Percentiles rank a stretch among this genome's conserved stretches.
Evolutionary conservation across 2,113 vertebrate genomes (phyloP).

Genomic region (Gorilla gorilla): DNA sequence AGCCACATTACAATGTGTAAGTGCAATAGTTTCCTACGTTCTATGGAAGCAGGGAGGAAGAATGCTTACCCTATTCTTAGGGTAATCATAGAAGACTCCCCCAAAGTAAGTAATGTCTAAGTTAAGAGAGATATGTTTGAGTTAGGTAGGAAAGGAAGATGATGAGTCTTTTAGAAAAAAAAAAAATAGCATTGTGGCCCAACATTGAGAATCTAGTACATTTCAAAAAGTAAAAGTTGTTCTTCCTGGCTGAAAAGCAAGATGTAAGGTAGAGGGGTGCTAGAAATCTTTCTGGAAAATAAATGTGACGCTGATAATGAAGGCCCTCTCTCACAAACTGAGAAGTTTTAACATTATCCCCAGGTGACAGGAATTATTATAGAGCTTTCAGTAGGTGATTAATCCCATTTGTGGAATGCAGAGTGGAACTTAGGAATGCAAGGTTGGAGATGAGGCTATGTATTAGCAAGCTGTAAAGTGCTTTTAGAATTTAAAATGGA

Average conservation of each 20-base stretch:
- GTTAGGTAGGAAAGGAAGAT: neutral
- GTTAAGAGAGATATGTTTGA: neutral
- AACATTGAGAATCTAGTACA: neutral
- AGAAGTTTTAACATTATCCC: neutral
- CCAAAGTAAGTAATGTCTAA: neutral
- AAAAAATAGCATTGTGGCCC: neutral
- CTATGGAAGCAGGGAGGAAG: neutral
- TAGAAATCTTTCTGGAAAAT: neutral
- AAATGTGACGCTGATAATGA: accelerated
- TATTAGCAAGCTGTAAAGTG: neutral
- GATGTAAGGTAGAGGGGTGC: neutral
- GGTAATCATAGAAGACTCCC: neutral
- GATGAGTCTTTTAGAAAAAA: neutral
- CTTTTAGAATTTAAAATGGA: too few relatives aligned
- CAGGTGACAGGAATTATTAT: neutral
- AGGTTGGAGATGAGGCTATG: neutral
- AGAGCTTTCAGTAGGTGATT: neutral
- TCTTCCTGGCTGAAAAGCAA: neutral
- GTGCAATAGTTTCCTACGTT: neutral
- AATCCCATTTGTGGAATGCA: neutral
- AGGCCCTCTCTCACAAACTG: accelerated
- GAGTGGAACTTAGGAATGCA: neutral
- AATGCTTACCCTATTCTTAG: too few relatives aligned
- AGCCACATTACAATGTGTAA: accelerated
- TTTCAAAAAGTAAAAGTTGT: neutral